phyloP scores from a whole-genome alignment of 2,797 vertebrate species.

The Poecile montanus region DNA sequence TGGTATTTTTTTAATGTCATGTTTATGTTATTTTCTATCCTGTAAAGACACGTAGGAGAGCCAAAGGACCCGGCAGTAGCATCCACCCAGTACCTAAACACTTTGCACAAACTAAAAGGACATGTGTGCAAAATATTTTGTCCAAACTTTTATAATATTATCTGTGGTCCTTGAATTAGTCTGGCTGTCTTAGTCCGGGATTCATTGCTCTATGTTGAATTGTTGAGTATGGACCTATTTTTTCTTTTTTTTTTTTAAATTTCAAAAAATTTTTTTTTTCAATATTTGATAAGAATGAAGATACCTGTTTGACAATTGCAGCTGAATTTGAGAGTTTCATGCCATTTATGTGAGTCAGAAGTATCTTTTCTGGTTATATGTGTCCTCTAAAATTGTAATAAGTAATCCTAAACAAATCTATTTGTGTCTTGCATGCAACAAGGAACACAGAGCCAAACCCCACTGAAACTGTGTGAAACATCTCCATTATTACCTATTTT shows the following conservation, averaged over 20 bases:
- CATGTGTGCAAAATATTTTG: background rate
- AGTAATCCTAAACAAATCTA: background rate
- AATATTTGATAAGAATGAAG: background rate
- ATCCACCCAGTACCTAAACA: background rate
- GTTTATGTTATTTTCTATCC: background rate
- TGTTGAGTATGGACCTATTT: background rate
- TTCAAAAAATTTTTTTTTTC: background rate
- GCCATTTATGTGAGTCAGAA: background rate
- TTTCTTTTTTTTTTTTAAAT: background rate
- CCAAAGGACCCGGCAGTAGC: background rate
- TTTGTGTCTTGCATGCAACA: background rate
- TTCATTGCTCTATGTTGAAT: background rate
- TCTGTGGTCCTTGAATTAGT: background rate
- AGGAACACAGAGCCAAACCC: background rate
- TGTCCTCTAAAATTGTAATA: background rate
- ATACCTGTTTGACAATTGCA: background rate
- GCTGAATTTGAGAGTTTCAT: background rate
- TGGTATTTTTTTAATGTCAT: background rate
- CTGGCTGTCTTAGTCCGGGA: background rate
- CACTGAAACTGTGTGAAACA: background rate
- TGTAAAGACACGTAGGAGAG: background rate
- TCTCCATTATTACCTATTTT: slow-evolving; percentile 9
- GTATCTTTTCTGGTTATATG: background rate
- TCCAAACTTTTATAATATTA: background rate
- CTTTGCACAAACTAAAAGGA: background rate